Conservation (phyloP, 2,888 invertebrate species). For the Ischnura elegans region DNA sequence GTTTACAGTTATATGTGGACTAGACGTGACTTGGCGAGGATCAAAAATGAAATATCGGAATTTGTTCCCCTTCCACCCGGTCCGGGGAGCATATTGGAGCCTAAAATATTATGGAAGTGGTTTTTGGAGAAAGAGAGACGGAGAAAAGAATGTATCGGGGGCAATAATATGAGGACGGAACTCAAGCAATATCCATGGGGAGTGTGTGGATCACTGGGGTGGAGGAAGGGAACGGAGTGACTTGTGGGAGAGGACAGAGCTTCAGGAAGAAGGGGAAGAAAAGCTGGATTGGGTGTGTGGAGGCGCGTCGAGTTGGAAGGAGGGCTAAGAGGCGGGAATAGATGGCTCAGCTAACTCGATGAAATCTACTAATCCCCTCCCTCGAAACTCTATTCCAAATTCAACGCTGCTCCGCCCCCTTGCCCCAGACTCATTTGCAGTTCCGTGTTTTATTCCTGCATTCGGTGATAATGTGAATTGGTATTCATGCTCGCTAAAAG, state of each 20-base stretch:
- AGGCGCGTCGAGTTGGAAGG: background rate
- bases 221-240: background rate
- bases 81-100: background rate
- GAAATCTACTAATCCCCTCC: constrained; percentile 25
- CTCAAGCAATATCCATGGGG: background rate
- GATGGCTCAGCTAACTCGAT: constrained; percentile 31
- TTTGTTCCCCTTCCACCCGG: too few species aligned
- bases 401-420: background rate
- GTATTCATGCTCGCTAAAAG: background rate
- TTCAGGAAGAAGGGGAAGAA: background rate
- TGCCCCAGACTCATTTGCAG: constrained; percentile 26
- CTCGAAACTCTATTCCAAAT: constrained; percentile 12
- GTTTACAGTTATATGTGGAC: too few species aligned
- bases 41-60: too few species aligned
- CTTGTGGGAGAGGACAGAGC: background rate
- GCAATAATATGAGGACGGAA: background rate
- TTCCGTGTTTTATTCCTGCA: background rate
- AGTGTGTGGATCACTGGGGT: background rate
- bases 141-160: background rate
- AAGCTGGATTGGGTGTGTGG: background rate
- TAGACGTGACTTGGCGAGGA: too few species aligned
- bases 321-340: constrained; percentile 12
- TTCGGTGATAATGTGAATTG: background rate
- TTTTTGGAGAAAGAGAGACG: background rate
- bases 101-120: background rate